Percentiles rank a stretch among this genome's conserved stretches.
Evolutionary conservation across 1,140 invertebrate species (phyloP).

Genomic region (Heliothis subflexa): DNA sequence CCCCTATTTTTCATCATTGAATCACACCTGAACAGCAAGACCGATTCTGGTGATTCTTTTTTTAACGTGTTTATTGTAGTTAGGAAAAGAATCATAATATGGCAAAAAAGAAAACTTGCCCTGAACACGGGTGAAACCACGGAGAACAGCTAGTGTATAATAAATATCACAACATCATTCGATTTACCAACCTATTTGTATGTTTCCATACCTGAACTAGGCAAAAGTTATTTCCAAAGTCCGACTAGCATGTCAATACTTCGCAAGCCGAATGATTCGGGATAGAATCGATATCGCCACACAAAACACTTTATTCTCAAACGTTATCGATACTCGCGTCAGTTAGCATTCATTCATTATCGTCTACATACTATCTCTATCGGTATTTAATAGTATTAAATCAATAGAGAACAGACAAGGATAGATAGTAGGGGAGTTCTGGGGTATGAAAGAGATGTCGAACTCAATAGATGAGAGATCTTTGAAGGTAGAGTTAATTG

Average conservation of each 20-base stretch:
- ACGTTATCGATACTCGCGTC: conserved; percentile 15
- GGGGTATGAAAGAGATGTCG: background rate
- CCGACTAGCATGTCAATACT: conserved; percentile 12
- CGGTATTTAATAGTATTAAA: conserved; percentile 9
- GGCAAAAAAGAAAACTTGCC: too few species aligned
- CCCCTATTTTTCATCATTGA: too few species aligned
- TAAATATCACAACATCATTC: too few species aligned
- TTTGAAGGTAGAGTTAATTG: background rate
- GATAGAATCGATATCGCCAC: background rate
- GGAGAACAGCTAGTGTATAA: too few species aligned
- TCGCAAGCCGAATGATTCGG: background rate
- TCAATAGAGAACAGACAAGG: conserved; percentile 1
- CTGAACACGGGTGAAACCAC: too few species aligned
- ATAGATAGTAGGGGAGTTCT: background rate
- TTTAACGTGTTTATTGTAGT: too few species aligned
- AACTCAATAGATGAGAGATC: background rate
- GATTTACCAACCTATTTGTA: too few species aligned
- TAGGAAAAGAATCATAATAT: too few species aligned
- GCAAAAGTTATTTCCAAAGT: background rate
- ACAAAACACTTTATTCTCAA: conserved; percentile 18
- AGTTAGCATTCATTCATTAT: conserved; percentile 14
- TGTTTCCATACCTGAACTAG: background rate
- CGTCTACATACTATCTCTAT: background rate
- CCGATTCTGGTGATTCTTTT: too few species aligned
- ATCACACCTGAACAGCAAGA: too few species aligned